Percentiles rank a stretch among this genome's conserved stretches.
Conservation (phyloP, 2,888 invertebrate species). For the Protophormia terraenovae region DNA sequence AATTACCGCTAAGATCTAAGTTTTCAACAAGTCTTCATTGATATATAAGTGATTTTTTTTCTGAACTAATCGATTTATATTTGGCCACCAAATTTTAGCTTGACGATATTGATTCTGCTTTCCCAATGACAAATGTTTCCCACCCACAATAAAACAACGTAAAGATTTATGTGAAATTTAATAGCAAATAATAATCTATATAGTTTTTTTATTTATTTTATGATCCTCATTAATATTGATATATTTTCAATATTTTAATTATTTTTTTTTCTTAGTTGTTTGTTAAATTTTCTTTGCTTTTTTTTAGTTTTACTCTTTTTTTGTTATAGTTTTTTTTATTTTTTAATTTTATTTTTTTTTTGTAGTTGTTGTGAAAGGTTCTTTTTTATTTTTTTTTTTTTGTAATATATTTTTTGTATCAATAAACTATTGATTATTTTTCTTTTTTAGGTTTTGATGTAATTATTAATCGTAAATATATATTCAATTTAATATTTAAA, state of each 20-base stretch:
- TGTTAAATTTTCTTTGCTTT: conserved; percentile 74
- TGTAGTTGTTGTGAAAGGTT: conserved; percentile 39
- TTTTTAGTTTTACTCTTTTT: conserved; percentile 65
- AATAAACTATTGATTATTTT: conserved; percentile 36
- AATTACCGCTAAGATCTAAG: too few species aligned
- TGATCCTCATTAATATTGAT: conserved; percentile 68
- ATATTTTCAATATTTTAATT: conserved; percentile 62
- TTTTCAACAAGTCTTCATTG: too few species aligned
- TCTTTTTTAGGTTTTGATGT: conserved; percentile 43
- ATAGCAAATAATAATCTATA: conserved; percentile 77
- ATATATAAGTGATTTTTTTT: too few species aligned
- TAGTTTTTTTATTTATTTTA: conserved; percentile 70
- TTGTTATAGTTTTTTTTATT: conserved; percentile 66
- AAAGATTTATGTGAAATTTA: conserved; percentile 73
- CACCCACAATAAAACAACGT: conserved; percentile 52
- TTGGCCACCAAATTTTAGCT: too few species aligned
- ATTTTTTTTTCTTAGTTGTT: conserved; percentile 68
- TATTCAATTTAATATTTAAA: conserved; percentile 73
- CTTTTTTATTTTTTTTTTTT: conserved; percentile 25
- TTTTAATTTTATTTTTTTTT: conserved; percentile 67
- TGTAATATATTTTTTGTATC: conserved; percentile 33
- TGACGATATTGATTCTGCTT: too few species aligned
- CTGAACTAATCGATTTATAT: background rate
- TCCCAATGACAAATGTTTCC: conserved; percentile 10
- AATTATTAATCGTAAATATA: conserved; percentile 67